Conservation (phyloP, 2,888 invertebrate species). For the Esperia sulphurella region DNA sequence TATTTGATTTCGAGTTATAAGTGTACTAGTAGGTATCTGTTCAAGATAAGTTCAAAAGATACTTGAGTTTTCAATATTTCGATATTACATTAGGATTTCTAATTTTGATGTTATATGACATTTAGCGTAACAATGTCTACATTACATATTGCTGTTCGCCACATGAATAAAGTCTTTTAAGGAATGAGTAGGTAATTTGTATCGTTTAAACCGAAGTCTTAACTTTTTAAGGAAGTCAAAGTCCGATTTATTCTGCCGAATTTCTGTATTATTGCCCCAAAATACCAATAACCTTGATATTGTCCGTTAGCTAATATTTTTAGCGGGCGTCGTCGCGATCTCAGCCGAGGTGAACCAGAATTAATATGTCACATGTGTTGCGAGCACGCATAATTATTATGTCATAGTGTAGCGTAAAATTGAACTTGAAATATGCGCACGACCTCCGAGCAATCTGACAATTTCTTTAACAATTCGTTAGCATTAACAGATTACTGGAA, state of each 20-base stretch:
- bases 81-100: too few species aligned
- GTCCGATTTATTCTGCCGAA: conserved; percentile 1
- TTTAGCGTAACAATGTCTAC: too few species aligned
- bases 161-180: too few species aligned
- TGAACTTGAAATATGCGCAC: conserved; percentile 28
- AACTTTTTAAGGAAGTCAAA: conserved; percentile 10
- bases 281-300: conserved; percentile 64
- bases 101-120: too few species aligned
- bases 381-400: conserved; percentile 32
- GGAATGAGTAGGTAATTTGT: too few species aligned
- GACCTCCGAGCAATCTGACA: background rate
- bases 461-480: background rate
- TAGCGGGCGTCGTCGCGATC: conserved; percentile 58
- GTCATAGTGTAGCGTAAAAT: conserved; percentile 43
- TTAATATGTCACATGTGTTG: conserved; percentile 48
- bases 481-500: background rate
- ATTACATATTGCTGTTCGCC: too few species aligned
- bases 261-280: conserved; percentile 20
- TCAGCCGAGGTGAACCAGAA: conserved; percentile 49
- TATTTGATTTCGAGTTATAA: too few species aligned
- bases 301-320: conserved; percentile 65
- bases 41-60: too few species aligned
- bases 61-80: too few species aligned
- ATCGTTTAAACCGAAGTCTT: background rate
- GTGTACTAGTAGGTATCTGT: too few species aligned